phyloP scores from a whole-genome alignment of 1,140 invertebrate genomes.

The Gryon sp. region DNA sequence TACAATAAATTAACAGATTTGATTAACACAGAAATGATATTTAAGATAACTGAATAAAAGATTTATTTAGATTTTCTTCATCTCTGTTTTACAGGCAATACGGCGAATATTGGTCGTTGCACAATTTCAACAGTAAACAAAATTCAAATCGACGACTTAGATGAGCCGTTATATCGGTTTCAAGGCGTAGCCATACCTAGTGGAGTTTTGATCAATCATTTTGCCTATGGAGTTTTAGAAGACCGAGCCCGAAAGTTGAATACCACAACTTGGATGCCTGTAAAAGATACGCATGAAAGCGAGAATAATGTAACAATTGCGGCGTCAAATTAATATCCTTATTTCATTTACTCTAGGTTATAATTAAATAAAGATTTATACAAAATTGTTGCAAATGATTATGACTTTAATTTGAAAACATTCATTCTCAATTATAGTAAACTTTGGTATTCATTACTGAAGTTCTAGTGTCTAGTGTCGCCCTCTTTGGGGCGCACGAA shows the following conservation, averaged over 20 bases:
- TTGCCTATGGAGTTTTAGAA: slow-evolving; percentile 88
- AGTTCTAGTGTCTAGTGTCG: slow-evolving; percentile 9
- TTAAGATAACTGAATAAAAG: too few relatives aligned
- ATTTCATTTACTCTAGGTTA: slow-evolving; percentile 39
- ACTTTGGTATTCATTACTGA: too few relatives aligned
- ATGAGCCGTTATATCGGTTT: slow-evolving; percentile 87
- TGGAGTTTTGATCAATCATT: slow-evolving; percentile 89
- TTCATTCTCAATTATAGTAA: too few relatives aligned
- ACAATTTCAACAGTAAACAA: slow-evolving; percentile 87
- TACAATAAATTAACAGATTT: too few relatives aligned
- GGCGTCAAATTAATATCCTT: slow-evolving; percentile 60
- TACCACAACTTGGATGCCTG: slow-evolving; percentile 63
- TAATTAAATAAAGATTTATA: slow-evolving; percentile 52
- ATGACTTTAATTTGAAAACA: too few relatives aligned
- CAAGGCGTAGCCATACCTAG: slow-evolving; percentile 93
- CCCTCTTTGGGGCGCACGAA: slow-evolving; percentile 40
- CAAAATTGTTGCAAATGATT: too few relatives aligned
- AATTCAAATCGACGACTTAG: slow-evolving; percentile 80
- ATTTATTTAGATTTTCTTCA: too few relatives aligned
- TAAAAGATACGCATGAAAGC: slow-evolving; percentile 29
- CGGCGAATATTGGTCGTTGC: slow-evolving; percentile 86
- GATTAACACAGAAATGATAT: too few relatives aligned
- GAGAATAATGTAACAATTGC: slow-evolving; percentile 48
- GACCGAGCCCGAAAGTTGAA: slow-evolving; percentile 86
- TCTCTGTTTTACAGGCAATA: slow-evolving; percentile 81